Evolutionary conservation across 2,797 vertebrate species (phyloP), one percentile per base, ranked within the genome.

Genomic region (Enteromius paludinosus): DNA sequence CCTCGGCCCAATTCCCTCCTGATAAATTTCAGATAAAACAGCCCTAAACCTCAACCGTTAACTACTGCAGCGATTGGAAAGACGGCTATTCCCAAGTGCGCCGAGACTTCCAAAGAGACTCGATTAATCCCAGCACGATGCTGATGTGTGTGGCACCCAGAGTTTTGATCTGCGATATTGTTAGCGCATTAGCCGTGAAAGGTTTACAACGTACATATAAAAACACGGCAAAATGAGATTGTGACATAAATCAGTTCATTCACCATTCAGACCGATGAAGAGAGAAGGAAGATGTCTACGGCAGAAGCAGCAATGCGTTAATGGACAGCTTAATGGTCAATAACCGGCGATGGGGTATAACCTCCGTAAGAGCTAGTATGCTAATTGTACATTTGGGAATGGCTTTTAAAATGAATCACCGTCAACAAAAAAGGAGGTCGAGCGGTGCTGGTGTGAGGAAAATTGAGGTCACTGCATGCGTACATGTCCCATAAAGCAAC

Each of bases 11-110:
- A 86, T 86, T 85, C 81, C 87, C 87, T 84, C 85, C 78, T 89
- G 89, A 93, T 91, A 88, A 88, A 89, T 91, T 87, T 83, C 70
- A 90, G 91, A 93, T 92, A 91, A 90, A 90, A 90, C 84, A 80
- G 84, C 64, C 85, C 47, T 43, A 92, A 91, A 89, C 86, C 87
- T 84, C 86, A 71, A 81, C 70, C 83, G 83, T 91, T 92, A 90
- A 90, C 87, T 89, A 89, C 78, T 84, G 68, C 28, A 6, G 45
- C 59, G 65, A 66, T 75, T 41, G 80, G 71, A 66, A 28, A 38
- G 47, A 75, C 18, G 38, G 66, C 78, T 62, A 49, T 77, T 86
- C 81, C 78, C 84, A 61, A 87, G 84, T 79, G 87, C 81, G 84
- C 65, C 65, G 86, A 88, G 87, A 89, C 84, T 89, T 91, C 33